A percentile compares a stretch with the other conserved stretches of the same genome.
Conservation (phyloP, 2,797 vertebrate species). For the Bucorvus abyssinicus region DNA sequence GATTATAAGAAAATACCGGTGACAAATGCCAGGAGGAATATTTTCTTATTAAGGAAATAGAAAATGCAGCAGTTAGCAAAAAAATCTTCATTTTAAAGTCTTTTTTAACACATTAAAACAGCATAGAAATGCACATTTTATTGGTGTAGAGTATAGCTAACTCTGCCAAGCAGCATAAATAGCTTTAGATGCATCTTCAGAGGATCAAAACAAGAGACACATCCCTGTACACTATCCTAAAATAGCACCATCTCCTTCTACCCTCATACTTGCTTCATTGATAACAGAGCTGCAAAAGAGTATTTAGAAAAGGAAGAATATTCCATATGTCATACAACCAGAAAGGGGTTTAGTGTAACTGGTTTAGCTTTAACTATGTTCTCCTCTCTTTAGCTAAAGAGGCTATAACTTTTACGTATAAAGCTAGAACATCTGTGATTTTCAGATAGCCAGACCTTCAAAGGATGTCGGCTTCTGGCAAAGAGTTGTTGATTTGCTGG, state of each 20-base stretch:
- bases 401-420: not conserved
- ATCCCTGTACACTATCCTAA: not conserved
- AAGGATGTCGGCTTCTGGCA: not conserved
- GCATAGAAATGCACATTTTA: not conserved
- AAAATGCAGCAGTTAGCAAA: not conserved
- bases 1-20: constrained; percentile 27
- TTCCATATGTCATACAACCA: not conserved
- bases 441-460: not conserved
- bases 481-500: not conserved
- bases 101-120: not conserved
- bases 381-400: not conserved
- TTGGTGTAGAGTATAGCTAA: not conserved
- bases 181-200: not conserved
- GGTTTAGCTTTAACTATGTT: not conserved
- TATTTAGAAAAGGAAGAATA: not conserved
- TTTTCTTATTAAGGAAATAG: not conserved
- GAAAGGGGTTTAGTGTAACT: not conserved
- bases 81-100: not conserved
- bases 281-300: not conserved
- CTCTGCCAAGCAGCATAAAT: not conserved
- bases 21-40: not conserved
- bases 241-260: not conserved
- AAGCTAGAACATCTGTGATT: not conserved
- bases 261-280: not conserved
- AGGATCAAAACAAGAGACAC: not conserved